Base-by-base conservation (phyloP, 2,113 vertebrate species). In the Oophaga pumilio region DNA sequence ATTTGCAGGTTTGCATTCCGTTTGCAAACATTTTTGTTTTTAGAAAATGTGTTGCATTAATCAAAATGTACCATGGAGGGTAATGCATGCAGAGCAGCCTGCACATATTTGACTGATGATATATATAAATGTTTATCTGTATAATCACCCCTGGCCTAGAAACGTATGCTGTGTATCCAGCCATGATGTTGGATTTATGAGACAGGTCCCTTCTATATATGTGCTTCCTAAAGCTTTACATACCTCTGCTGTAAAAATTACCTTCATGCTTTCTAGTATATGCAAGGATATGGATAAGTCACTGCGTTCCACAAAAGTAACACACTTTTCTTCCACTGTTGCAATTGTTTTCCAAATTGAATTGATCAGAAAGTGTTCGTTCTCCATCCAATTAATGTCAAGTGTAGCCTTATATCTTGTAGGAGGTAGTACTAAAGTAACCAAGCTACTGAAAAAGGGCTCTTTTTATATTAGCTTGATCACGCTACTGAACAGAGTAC, bases 41-140 rank as follows among this genome's bases (percentile, higher is more conserved):
- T 69, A 83, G 64, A 69, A 83, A 82, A 64, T 83, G 49, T 69
- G n/a, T 26, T 83, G 81, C 81, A 83, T 83, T 83, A 68, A 68
- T 83, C 81, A 83, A 52, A 83, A n/a, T 83, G 80, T 18, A 52
- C 18, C 49, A 82, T 68, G n/a, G 49, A 28, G 81, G 81, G 52
- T 83, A 83, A 69, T 69, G 8, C 33, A 53, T 82, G 22, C 81
- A 28, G 20, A 17, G 15, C 22, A 2, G 62, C 64, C 68, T 68
- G 18, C 43, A 69, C 49, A 69, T n/a, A 52, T 62, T 26, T 83
- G 69, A 5, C 4, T 52, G 62, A 8, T 68, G 50, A 69, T 53
- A 20, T 22, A 68, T 69, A 49, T 68, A 83, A 53, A 83, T 83
- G 24, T 83, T 62, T 83, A 64, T 83, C 24, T 33, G n/a, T 83